Evolutionary conservation across 2,113 vertebrate genomes (phyloP), one percentile per base, ranked within the genome.

Genomic region (Pavo muticus): DNA sequence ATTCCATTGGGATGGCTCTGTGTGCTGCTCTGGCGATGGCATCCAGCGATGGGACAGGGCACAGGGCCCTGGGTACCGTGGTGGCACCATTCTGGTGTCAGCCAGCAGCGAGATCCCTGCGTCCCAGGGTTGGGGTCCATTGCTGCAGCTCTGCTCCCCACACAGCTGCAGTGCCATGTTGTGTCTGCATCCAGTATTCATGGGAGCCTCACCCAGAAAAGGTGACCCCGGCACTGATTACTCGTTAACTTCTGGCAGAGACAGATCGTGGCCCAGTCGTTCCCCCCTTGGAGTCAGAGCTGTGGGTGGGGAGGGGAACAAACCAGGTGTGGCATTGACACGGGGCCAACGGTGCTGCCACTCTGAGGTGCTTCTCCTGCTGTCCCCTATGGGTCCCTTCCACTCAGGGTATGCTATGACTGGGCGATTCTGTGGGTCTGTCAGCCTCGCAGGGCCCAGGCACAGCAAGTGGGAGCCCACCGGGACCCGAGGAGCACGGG

Each of bases 381-480:
- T 50, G 85, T 25, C 24, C 24, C 12, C 48, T 50, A 50, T 25
- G 48, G 48, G 24, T 25, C 48, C 48, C 24, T 25, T 25, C 48
- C 48, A 25, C 23, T 50, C 48, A 13, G 24, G 24, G 20, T 50
- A 50, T 50, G 24, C 24, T 4, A 50, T 50, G 48, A 20, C 14
- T 50, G 48, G 48, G 18, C 6, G 21, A 48, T 24, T 24, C 48
- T 48, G 23, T 24, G 48, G 23, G 48, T 50, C 52, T 61, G 9
- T 39, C 56, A 42, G 61, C 59, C 24, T 8, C 2, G 47, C 3
- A 6, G 27, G 45, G 27, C 50, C 7, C 30, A 27, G 25, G 57
- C 35, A 8, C 0, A 6, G 24, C 0, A 4, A 10, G 29, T 2
- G 8, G 60, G 35, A 63, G n/a, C 52, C 52, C 52, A 54, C 52